phyloP scores from a whole-genome alignment of 2,888 invertebrate species.

The Seira musarum region DNA sequence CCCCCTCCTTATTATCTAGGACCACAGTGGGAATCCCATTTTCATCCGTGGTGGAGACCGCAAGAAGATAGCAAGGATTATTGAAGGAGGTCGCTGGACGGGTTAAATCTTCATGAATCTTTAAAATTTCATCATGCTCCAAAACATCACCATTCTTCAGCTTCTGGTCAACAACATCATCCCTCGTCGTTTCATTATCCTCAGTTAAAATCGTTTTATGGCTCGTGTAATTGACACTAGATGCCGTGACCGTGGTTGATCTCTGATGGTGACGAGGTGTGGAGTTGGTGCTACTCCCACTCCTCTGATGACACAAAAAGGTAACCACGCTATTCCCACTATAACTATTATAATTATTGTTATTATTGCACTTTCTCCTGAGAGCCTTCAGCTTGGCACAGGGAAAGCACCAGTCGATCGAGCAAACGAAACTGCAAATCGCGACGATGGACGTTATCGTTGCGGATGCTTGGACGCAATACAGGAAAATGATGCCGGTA shows the following conservation, averaged over 20 bases:
- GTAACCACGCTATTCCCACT: constrained; percentile 34
- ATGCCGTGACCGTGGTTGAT: constrained; percentile 47
- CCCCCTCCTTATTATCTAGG: constrained; percentile 27
- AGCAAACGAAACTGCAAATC: constrained; percentile 56
- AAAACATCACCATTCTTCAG: constrained; percentile 30
- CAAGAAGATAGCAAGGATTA: constrained; percentile 51
- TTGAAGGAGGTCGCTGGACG: constrained; percentile 57
- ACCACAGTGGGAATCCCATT: constrained; percentile 43
- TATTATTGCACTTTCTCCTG: constrained; percentile 26
- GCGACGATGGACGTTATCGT: constrained; percentile 55
- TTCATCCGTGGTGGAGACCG: constrained; percentile 45
- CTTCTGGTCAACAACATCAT: not conserved
- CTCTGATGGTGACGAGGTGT: constrained; percentile 30
- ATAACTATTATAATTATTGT: constrained; percentile 26
- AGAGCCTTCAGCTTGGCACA: constrained; percentile 54
- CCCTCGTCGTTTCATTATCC: not conserved
- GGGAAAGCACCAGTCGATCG: constrained; percentile 48
- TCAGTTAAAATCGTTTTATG: constrained; percentile 40
- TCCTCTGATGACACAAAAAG: constrained; percentile 48
- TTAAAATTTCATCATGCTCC: constrained; percentile 40
- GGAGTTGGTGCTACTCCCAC: constrained; percentile 42
- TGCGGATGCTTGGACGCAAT: constrained; percentile 64
- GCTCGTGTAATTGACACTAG: constrained; percentile 44
- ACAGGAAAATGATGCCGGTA: constrained; percentile 59
- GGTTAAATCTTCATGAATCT: constrained; percentile 37